Evolutionary conservation across 1,140 invertebrate species (phyloP).

Genomic region (Oncopodura yosiiana): DNA sequence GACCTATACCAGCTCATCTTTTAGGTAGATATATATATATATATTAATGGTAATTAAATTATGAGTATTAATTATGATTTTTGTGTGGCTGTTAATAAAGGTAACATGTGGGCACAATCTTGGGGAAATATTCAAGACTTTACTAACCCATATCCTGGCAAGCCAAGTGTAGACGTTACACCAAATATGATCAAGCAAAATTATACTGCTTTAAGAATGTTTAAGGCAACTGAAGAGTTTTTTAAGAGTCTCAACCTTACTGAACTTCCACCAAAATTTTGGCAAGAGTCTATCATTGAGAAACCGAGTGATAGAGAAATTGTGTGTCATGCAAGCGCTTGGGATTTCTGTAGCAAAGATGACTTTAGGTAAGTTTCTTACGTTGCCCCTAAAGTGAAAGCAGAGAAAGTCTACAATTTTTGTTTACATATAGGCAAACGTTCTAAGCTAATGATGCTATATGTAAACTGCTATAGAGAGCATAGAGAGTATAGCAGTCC

Average conservation of each 20-base stretch:
- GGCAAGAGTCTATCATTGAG: slow-evolving; percentile 62
- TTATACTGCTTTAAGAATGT: slow-evolving; percentile 26
- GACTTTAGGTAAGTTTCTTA: slow-evolving; percentile 25
- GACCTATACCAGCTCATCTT: slow-evolving; percentile 85
- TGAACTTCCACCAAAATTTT: slow-evolving; percentile 69
- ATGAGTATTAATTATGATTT: not conserved
- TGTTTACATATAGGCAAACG: not conserved
- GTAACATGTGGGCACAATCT: slow-evolving; percentile 87
- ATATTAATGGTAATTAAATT: not conserved
- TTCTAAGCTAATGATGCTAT: too few species aligned
- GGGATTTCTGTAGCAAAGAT: slow-evolving; percentile 58
- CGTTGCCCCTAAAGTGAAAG: too few species aligned
- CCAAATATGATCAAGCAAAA: slow-evolving; percentile 54
- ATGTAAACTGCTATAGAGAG: too few species aligned
- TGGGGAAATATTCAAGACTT: slow-evolving; percentile 71
- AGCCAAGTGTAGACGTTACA: slow-evolving; percentile 60
- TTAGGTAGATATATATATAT: slow-evolving; percentile 47
- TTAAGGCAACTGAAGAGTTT: slow-evolving; percentile 63
- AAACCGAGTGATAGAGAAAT: slow-evolving; percentile 57
- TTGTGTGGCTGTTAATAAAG: slow-evolving; percentile 43
- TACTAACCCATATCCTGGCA: slow-evolving; percentile 58
- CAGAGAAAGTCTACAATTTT: not conserved
- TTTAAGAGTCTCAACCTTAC: slow-evolving; percentile 67
- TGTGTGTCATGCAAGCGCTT: slow-evolving; percentile 75
- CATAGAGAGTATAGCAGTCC: too few species aligned